A percentile compares a stretch with the other conserved stretches of the same genome.
These are phyloP conservation scores for Gasterosteus nipponicus DNA, from an alignment of 2,113 vertebrate genomes.

Conservation along the genomic window DNA sequence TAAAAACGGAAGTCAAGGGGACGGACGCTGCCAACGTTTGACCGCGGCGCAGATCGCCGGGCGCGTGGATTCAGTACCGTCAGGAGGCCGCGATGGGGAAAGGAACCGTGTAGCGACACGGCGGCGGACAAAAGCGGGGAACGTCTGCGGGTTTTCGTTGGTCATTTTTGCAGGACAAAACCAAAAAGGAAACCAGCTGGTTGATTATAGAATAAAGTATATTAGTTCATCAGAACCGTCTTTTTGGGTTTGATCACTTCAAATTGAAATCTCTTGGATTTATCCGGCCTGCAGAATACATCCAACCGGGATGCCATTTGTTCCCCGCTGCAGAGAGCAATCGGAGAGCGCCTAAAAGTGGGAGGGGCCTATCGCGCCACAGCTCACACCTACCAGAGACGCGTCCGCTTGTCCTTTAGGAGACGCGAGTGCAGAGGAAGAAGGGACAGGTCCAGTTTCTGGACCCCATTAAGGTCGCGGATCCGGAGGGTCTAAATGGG, in stretches of 20 bases:
- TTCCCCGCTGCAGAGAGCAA: background rate
- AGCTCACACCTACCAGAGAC: background rate
- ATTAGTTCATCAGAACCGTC: too few relatives aligned
- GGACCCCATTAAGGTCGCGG: slow-evolving; percentile 44
- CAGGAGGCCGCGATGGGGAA: background rate
- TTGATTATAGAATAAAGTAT: too few relatives aligned
- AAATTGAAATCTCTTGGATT: too few relatives aligned
- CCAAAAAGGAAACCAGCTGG: too few relatives aligned
- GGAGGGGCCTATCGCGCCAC: background rate
- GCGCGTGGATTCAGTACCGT: background rate
- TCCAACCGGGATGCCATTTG: background rate
- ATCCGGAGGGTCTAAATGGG: slow-evolving; percentile 60
- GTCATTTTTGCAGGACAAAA: too few relatives aligned
- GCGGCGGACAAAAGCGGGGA: background rate
- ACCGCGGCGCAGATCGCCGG: background rate
- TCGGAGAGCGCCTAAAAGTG: too few relatives aligned
- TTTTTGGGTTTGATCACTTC: too few relatives aligned
- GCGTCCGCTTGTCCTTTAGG: background rate
- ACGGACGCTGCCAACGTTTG: slow-evolving; percentile 7
- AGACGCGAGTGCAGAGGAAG: background rate
- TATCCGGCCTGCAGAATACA: background rate
- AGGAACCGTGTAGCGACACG: background rate
- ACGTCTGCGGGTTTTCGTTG: too few relatives aligned
- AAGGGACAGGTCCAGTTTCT: slow-evolving; percentile 26
- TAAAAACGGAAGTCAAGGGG: slow-evolving; percentile 47